These are phyloP conservation scores for Lamprotornis superbus DNA, from an alignment of 2,113 vertebrate species.

Conservation along the genomic window DNA sequence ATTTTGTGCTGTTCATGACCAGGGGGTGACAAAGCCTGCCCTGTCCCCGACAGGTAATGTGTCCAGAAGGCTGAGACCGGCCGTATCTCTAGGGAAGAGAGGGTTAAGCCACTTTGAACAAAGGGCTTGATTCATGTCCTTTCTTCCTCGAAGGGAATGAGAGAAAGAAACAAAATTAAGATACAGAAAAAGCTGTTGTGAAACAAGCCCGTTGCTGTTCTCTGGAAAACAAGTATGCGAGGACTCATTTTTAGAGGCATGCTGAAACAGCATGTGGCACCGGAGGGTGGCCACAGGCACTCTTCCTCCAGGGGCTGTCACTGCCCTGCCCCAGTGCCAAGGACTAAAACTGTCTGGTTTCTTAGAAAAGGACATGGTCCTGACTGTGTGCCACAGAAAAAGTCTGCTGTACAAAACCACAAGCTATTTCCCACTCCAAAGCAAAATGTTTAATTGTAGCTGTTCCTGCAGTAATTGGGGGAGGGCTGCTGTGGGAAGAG, in stretches of 20 bases:
- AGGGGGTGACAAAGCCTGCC: not conserved
- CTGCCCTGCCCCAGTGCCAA: not conserved
- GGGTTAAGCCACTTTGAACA: slow-evolving; percentile 52
- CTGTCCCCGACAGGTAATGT: not conserved
- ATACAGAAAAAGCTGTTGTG: slow-evolving; percentile 35
- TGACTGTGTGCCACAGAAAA: not conserved
- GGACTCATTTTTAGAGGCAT: slow-evolving; percentile 15
- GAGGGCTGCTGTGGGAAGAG: not conserved
- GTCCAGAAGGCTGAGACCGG: accelerated
- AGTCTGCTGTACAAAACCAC: slow-evolving; percentile 33
- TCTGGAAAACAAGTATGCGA: slow-evolving; percentile 30
- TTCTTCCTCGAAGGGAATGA: slow-evolving; percentile 44
- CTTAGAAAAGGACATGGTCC: slow-evolving; percentile 27
- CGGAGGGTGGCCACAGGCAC: not conserved
- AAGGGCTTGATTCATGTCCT: slow-evolving; percentile 38
- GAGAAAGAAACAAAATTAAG: slow-evolving; percentile 31
- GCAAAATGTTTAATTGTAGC: not conserved
- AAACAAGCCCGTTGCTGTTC: slow-evolving; percentile 59
- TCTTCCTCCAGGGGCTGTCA: not conserved
- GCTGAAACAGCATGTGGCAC: not conserved
- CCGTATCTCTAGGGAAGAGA: not conserved
- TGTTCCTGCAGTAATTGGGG: not conserved
- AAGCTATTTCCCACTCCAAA: slow-evolving; percentile 15
- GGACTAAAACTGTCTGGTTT: not conserved
- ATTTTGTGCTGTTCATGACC: not conserved